Evolutionary conservation across 2,888 invertebrate species (phyloP), one percentile per base, ranked within the genome.

Genomic region (Dryobota labecula): DNA sequence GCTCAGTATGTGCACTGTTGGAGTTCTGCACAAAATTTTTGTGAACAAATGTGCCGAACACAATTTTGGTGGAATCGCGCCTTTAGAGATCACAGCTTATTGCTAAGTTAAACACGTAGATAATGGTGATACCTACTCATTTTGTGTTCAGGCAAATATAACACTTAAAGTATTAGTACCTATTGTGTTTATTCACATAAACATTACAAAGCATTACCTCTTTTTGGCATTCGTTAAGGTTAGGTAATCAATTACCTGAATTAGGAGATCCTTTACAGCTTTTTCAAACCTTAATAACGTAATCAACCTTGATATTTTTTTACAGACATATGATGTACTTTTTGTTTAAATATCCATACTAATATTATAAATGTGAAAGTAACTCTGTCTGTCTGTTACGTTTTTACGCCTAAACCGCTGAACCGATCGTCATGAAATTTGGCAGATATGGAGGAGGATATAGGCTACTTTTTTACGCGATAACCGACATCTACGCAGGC

Each of bases 11-110:
- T n/a, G n/a, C n/a, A n/a, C n/a, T n/a, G n/a, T n/a, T n/a, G n/a
- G n/a, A n/a, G n/a, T n/a, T n/a, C n/a, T n/a, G n/a, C n/a, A n/a
- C n/a, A n/a, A n/a, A n/a, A n/a, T n/a, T n/a, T n/a, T n/a, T n/a
- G n/a, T n/a, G n/a, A n/a, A n/a, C n/a, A n/a, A n/a, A n/a, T n/a
- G n/a, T n/a, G n/a, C n/a, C n/a, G n/a, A n/a, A n/a, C n/a, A n/a
- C n/a, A n/a, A n/a, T n/a, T n/a, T n/a, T n/a, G n/a, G n/a, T n/a
- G n/a, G n/a, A n/a, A n/a, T n/a, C n/a, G n/a, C n/a, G n/a, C n/a
- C n/a, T n/a, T n/a, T 41, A 33, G 77, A 80, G 11, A 74, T 77
- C 77, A 13, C 76, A 74, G 61, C 43, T 70, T 65, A 36, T 24
- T 79, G 72, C 20, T 69, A 80, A 73, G 20, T 71, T 53, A 56